Evolutionary conservation across 1,140 invertebrate genomes (phyloP).

Genomic region (Diachasmimorpha longicaudata): DNA sequence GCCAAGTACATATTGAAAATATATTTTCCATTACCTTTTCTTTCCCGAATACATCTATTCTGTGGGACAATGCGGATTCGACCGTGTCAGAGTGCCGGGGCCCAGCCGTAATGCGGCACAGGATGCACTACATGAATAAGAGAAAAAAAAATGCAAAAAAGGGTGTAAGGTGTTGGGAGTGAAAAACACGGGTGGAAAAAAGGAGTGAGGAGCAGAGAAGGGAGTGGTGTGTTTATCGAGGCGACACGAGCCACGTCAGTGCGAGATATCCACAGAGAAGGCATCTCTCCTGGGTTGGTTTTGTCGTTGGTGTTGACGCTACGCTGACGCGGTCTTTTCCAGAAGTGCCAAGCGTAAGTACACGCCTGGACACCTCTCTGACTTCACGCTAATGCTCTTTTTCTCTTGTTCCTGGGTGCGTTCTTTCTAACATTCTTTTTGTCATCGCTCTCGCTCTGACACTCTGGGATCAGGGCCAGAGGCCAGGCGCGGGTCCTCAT

Average conservation of each 20-base stretch:
- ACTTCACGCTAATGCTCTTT: conserved; percentile 19
- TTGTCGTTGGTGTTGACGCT: background rate
- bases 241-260: conserved; percentile 27
- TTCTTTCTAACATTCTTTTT: background rate
- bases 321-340: conserved; percentile 28
- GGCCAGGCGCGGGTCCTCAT: conserved; percentile 35
- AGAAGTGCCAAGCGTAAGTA: conserved; percentile 50
- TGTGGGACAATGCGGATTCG: background rate
- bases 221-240: conserved; percentile 40
- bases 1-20: no score
- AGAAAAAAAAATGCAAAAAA: background rate
- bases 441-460: background rate
- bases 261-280: background rate
- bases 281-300: background rate
- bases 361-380: conserved; percentile 50
- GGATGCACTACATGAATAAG: background rate
- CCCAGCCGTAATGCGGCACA: background rate
- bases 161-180: background rate
- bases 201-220: background rate
- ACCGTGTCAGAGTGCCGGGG: conserved; percentile 1
- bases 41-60: conserved; percentile 22
- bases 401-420: background rate
- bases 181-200: background rate
- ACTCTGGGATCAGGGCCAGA: conserved; percentile 13
- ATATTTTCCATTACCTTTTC: background rate